Evolutionary conservation across 2,888 invertebrate genomes (phyloP), one percentile per base, ranked within the genome.

Genomic region (Lepetodrilus schrolli): DNA sequence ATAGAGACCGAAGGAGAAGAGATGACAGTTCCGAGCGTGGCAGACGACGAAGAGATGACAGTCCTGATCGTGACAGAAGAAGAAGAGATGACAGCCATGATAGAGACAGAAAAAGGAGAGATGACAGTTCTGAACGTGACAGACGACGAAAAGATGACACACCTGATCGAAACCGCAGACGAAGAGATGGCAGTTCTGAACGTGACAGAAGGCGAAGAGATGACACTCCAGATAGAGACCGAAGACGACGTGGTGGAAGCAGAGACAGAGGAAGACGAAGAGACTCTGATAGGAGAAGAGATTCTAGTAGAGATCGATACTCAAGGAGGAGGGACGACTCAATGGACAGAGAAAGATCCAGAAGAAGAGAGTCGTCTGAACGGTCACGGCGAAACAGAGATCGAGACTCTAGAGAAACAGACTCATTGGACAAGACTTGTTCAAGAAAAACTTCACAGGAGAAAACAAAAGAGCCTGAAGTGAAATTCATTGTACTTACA

Each of bases 381-480:
- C 69, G 66, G 34, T 49, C 47, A 71, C 68, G 66, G 49, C 58
- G 36, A 37, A 50, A 4, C 38, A 47, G 37, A 70, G 38, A 49
- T 34, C 26, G 3, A 74, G 74, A 49, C 70, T 66, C 20, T 71
- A 73, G 2, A 76, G 77, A 72, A 36, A 58, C 21, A 66, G 50
- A 58, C 26, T 34, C 58, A 30, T 17, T n/a, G 30, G 58, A 34
- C 2, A 58, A 17, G 34, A 30, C 34, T 26, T 7, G 21, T 10
- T 43, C 43, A 21, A 68, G 26, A 20, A 58, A 30, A 34, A 8
- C 17, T 13, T 58, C 58, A 26, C 58, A 26, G 26, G 58, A 34
- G 58, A 68, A 68, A 37, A 7, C 58, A 13, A 78, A 76, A 49
- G 74, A 75, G 49, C 74, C 80, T 13, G 79, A 78, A 36, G 47